phyloP scores from a whole-genome alignment of 2,888 invertebrate species.

The Atrina japonica region DNA sequence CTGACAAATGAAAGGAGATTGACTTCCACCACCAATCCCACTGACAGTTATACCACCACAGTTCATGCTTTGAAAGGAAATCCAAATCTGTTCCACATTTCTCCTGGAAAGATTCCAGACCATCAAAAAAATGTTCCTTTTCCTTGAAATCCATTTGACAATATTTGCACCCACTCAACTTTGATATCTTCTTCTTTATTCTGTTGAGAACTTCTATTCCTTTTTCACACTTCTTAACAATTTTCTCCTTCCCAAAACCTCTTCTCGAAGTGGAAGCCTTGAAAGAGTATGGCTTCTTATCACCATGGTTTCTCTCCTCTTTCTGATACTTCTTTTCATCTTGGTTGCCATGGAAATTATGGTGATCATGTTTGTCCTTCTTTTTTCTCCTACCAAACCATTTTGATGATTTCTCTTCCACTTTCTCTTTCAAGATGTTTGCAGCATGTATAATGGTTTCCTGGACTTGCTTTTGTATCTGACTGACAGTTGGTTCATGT shows the following conservation, averaged over 20 bases:
- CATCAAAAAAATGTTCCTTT: neutral
- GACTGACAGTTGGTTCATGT: constrained; percentile 44
- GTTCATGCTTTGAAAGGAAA: constrained; percentile 3
- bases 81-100: constrained; percentile 1
- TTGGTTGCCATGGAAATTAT: too few relatives aligned
- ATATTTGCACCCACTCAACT: constrained; percentile 8
- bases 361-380: neutral
- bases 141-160: constrained; percentile 23
- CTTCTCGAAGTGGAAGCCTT: neutral
- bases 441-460: constrained; percentile 11
- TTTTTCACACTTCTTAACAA: neutral
- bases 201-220: constrained; percentile 8
- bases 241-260: neutral
- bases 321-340: too few relatives aligned
- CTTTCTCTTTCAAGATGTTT: constrained; percentile 5
- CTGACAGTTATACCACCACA: constrained; percentile 30
- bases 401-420: constrained; percentile 4
- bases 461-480: constrained; percentile 33
- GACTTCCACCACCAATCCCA: constrained; percentile 30
- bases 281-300: too few relatives aligned
- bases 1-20: constrained; percentile 1
- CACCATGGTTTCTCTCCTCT: too few relatives aligned
- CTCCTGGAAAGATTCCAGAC: constrained; percentile 15
- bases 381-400: constrained; percentile 6
- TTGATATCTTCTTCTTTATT: constrained; percentile 18